phyloP scores from a whole-genome alignment of 2,113 vertebrate species.

The Eurypyga helias region DNA sequence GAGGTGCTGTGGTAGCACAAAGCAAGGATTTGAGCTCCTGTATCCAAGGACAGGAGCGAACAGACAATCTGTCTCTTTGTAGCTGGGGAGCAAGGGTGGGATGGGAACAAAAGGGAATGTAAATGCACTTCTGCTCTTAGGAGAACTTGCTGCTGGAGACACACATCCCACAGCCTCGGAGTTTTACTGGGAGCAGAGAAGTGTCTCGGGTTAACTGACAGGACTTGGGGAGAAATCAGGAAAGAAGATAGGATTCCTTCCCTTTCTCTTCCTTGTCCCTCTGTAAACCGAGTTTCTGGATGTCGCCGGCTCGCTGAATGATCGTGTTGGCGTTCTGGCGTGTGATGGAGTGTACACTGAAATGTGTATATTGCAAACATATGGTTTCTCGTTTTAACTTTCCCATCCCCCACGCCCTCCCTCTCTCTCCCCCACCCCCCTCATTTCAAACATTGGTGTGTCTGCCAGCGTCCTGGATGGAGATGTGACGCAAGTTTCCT shows the following conservation, averaged over 20 bases:
- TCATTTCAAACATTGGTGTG: not conserved
- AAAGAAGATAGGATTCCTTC: not conserved
- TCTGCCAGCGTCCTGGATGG: constrained; percentile 38
- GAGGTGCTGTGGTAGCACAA: not conserved
- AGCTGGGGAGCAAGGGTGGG: not conserved
- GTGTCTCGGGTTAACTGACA: accelerated
- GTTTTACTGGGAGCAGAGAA: not conserved
- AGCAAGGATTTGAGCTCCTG: not conserved
- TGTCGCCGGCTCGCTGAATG: not conserved
- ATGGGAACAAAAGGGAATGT: constrained; percentile 21
- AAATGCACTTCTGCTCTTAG: not conserved
- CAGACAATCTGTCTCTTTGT: not conserved
- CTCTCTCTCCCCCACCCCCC: no score
- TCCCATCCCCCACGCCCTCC: not conserved
- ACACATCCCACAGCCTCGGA: not conserved
- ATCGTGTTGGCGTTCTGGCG: not conserved
- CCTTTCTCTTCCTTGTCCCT: not conserved
- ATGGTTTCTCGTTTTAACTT: constrained; percentile 45
- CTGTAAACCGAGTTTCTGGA: not conserved
- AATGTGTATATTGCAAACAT: constrained; percentile 47
- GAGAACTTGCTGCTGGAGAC: not conserved
- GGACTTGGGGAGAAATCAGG: not conserved
- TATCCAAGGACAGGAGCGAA: accelerated
- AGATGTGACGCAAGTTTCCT: constrained; percentile 32
- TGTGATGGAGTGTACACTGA: not conserved